These are phyloP conservation scores for Pogonophryne albipinna DNA, from an alignment of 2,797 vertebrate genomes.

Conservation along the genomic window DNA sequence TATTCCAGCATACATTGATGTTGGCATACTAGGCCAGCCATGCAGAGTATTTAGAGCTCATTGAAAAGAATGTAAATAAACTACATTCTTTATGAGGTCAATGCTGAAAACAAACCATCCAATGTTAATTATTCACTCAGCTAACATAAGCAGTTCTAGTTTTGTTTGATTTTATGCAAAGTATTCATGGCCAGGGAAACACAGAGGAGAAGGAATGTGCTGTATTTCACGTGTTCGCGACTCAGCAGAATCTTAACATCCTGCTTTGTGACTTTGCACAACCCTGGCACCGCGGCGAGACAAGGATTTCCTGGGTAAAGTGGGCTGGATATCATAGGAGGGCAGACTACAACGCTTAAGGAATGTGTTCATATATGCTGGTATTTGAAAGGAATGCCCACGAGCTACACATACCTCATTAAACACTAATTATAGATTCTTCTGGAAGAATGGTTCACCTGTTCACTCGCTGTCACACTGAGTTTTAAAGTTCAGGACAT, in stretches of 20 bases:
- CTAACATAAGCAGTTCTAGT: slow-evolving; percentile 13
- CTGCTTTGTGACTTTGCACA: slow-evolving; percentile 10
- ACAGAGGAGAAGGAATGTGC: slow-evolving; percentile 13
- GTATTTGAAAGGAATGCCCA: slow-evolving; percentile 13
- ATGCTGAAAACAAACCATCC: slow-evolving; percentile 8
- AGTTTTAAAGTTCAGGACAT: slow-evolving; percentile 11
- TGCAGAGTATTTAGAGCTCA: neutral
- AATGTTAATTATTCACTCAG: neutral
- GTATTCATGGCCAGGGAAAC: neutral
- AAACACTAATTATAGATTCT: slow-evolving; percentile 22
- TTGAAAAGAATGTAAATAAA: slow-evolving; percentile 32
- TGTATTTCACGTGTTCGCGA: slow-evolving; percentile 1
- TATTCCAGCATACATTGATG: slow-evolving; percentile 7
- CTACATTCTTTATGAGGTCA: slow-evolving; percentile 9
- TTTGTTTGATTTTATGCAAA: slow-evolving; percentile 10
- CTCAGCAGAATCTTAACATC: slow-evolving; percentile 12
- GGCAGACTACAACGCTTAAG: slow-evolving; percentile 12
- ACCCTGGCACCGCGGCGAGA: slow-evolving; percentile 49
- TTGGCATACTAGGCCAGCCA: neutral
- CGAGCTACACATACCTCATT: slow-evolving; percentile 28
- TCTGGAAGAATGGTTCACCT: slow-evolving; percentile 15
- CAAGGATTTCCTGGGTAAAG: slow-evolving; percentile 63
- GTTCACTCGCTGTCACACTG: neutral
- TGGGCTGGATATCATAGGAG: slow-evolving; percentile 16
- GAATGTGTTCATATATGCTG: slow-evolving; percentile 2